These are phyloP conservation scores for Sphecodes monilicornis DNA, from an alignment of 2,888 invertebrate genomes.

Conservation along the genomic window DNA sequence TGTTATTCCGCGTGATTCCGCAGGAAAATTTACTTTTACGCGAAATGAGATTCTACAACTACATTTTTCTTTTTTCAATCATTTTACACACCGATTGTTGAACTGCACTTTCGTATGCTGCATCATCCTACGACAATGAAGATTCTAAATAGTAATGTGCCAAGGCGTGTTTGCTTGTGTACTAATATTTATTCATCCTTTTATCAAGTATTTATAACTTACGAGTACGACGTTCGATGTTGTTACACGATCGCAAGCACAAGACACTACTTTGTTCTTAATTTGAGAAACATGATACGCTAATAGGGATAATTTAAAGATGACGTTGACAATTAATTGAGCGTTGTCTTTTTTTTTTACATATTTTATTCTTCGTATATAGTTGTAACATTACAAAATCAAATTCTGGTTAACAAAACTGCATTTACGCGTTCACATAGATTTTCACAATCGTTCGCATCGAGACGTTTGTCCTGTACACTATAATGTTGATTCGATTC, in stretches of 20 bases:
- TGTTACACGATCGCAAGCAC: conserved; percentile 53
- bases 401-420: conserved; percentile 4
- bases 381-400: background rate
- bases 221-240: conserved; percentile 49
- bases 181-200: conserved; percentile 41
- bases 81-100: background rate
- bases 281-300: conserved; percentile 47
- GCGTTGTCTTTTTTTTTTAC: conserved; percentile 6
- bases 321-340: conserved; percentile 33
- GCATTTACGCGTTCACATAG: background rate
- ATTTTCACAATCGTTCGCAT: background rate
- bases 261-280: conserved; percentile 43
- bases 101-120: conserved; percentile 14
- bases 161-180: conserved; percentile 63
- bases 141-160: conserved; percentile 63
- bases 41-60: background rate
- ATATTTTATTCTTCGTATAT: background rate
- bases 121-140: conserved; percentile 14
- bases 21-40: conserved; percentile 31
- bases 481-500: conserved; percentile 16
- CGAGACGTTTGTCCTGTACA: background rate
- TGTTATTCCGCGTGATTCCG: conserved; percentile 51
- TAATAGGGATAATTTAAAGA: conserved; percentile 32
- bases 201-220: conserved; percentile 59
- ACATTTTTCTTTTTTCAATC: background rate